Conservation (phyloP, 2,797 vertebrate genomes). For the Miichthys miiuy region DNA sequence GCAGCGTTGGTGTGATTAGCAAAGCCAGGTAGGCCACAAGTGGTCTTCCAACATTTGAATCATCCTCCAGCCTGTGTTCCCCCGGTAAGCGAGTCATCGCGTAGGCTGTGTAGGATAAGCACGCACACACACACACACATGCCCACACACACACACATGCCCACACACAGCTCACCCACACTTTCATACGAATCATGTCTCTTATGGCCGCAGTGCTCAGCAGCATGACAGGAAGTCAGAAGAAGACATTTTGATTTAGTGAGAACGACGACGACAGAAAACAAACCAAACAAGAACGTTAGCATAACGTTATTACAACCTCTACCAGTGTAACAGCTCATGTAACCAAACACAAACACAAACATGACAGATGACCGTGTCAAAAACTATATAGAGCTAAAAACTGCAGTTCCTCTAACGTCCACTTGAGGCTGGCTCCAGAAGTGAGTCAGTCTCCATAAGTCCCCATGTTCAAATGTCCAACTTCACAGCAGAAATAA, state of each 20-base stretch:
- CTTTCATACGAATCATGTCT: slow-evolving; percentile 67
- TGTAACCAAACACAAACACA: too few relatives aligned
- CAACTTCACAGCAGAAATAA: too few relatives aligned
- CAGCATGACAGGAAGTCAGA: slow-evolving; percentile 25
- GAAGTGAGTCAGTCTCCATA: too few relatives aligned
- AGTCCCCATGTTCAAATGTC: too few relatives aligned
- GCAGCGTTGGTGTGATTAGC: slow-evolving; percentile 71
- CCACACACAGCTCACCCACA: slow-evolving; percentile 74
- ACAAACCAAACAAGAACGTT: too few relatives aligned
- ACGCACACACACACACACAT: slow-evolving; percentile 17
- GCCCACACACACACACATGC: slow-evolving; percentile 41
- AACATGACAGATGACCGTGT: too few relatives aligned
- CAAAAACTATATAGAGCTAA: too few relatives aligned
- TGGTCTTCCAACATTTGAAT: slow-evolving; percentile 71
- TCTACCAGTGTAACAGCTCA: too few relatives aligned
- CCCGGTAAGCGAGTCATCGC: slow-evolving; percentile 65
- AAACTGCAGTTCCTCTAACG: too few relatives aligned
- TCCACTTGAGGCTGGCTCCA: too few relatives aligned
- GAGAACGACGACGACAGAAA: too few relatives aligned
- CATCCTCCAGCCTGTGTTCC: slow-evolving; percentile 70
- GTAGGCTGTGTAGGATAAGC: slow-evolving; percentile 70
- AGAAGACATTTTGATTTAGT: slow-evolving; percentile 15
- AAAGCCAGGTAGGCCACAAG: slow-evolving; percentile 69
- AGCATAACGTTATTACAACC: too few relatives aligned
- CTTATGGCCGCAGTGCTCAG: slow-evolving; percentile 38